These are phyloP conservation scores for Nasua narica DNA, from an alignment of 2,797 vertebrate genomes.

Conservation along the genomic window DNA sequence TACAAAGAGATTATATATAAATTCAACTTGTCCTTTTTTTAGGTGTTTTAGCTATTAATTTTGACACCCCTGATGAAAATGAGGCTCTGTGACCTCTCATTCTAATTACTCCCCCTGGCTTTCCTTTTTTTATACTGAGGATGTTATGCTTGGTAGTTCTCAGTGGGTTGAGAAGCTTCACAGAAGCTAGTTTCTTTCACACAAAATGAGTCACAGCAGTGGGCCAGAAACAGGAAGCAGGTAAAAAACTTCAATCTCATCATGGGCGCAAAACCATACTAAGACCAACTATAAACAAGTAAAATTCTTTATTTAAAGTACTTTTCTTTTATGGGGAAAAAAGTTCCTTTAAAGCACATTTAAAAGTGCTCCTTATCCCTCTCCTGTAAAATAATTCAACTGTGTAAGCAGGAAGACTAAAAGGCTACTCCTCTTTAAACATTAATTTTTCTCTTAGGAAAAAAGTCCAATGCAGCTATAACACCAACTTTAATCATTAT, in stretches of 20 bases:
- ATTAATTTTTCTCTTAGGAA: background rate
- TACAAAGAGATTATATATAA: background rate
- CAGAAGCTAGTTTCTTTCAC: background rate
- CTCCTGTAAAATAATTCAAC: background rate
- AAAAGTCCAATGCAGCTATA: background rate
- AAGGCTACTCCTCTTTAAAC: background rate
- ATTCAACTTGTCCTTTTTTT: background rate
- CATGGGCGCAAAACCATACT: background rate
- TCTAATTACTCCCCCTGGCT: background rate
- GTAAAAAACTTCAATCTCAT: background rate
- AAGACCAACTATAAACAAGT: background rate
- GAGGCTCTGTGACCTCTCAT: background rate
- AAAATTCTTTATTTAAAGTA: slow-evolving; percentile 40
- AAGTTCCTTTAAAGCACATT: slow-evolving; percentile 13
- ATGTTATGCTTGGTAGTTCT: background rate
- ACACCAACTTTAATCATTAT: background rate
- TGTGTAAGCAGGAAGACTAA: slow-evolving; percentile 40
- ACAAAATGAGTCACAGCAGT: background rate
- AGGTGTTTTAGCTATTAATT: background rate
- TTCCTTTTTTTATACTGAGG: background rate
- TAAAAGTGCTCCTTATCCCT: background rate
- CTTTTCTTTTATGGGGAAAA: background rate
- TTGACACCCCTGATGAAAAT: background rate
- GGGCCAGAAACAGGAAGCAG: background rate
- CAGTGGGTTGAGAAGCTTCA: background rate